Evolutionary conservation across 2,113 vertebrate genomes (phyloP), one percentile per base, ranked within the genome.

Genomic region (Steatornis caripensis): DNA sequence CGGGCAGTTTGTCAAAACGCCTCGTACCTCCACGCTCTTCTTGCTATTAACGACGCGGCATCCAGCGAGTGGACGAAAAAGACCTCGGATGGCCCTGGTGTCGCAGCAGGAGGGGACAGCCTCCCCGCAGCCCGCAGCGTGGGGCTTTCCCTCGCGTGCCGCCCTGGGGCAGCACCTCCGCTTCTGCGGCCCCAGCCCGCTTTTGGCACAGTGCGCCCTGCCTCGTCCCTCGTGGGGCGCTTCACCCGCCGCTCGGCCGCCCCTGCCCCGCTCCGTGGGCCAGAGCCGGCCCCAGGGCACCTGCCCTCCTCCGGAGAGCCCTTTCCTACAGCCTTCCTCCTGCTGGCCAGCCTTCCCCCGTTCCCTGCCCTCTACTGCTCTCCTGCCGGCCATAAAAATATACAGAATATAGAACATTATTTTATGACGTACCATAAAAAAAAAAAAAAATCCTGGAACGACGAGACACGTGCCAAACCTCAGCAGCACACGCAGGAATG

Each of bases 381-480:
- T 96, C 95, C 84, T 87, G 93, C 30, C 1, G 0, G 55, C 62
- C 88, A 86, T 96, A 94, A 97, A 97, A 95, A 81, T 87, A 92
- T 77, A 95, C 86, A 86, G 95, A 96, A 96, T 74, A 94, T 82
- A 95, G 90, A 96, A 94, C 91, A 95, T 96, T 89, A 93, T 95
- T 97, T 97, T 97, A 97, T 87, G 61, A 85, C 5, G 5, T 37
- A 84, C 89, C 58, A 83, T 96, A 48, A 93, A 96, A 90, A 87
- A 84, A 37, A 68, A 68, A 69, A 10, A 57, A 8, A 49, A 72
- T 30, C 65, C 86, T 93, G 92, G 45, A 95, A 77, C 90, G 75
- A 21, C 37, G 54, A 90, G 95, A 64, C 94, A 87, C 60, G 76
- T 84, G 94, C 94, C 93, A 96, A 96, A 94, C 93, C 95, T 85